These are phyloP conservation scores for Sapayoa aenigma DNA, from an alignment of 2,113 vertebrate genomes.

Conservation along the genomic window DNA sequence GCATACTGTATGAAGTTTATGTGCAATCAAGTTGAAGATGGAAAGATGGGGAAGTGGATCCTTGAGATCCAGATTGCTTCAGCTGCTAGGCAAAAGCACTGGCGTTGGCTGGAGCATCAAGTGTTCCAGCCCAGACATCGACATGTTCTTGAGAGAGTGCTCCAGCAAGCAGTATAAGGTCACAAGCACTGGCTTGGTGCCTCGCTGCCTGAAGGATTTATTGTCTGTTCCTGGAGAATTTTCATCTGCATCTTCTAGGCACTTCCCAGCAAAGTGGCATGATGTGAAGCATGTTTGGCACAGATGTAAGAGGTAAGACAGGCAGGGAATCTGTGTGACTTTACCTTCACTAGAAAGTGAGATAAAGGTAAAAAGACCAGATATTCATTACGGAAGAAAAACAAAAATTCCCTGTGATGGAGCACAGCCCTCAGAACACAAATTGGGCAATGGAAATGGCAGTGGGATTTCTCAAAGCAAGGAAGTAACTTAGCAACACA, in stretches of 20 bases:
- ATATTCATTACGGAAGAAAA: not conserved
- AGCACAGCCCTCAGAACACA: conserved; percentile 13
- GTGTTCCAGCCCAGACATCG: not conserved
- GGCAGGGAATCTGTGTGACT: not conserved
- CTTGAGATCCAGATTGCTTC: not conserved
- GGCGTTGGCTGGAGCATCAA: not conserved
- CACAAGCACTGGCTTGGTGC: not conserved
- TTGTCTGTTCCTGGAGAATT: not conserved
- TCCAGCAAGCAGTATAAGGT: not conserved
- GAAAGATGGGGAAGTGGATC: not conserved
- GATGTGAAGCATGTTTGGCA: not conserved
- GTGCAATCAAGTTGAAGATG: not conserved
- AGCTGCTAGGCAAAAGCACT: not conserved
- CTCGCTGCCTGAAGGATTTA: not conserved
- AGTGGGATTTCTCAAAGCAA: conserved; percentile 8
- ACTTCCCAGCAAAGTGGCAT: not conserved
- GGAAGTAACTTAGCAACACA: conserved; percentile 53
- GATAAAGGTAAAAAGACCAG: conserved; percentile 24
- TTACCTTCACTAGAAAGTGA: not conserved
- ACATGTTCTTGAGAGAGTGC: not conserved
- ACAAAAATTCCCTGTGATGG: not conserved
- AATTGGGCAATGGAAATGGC: conserved; percentile 19
- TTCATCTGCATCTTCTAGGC: not conserved
- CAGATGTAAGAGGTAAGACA: not conserved
- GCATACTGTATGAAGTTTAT: not conserved